Conservation (phyloP, 2,888 invertebrate genomes). For the Coelopa pilipes region DNA sequence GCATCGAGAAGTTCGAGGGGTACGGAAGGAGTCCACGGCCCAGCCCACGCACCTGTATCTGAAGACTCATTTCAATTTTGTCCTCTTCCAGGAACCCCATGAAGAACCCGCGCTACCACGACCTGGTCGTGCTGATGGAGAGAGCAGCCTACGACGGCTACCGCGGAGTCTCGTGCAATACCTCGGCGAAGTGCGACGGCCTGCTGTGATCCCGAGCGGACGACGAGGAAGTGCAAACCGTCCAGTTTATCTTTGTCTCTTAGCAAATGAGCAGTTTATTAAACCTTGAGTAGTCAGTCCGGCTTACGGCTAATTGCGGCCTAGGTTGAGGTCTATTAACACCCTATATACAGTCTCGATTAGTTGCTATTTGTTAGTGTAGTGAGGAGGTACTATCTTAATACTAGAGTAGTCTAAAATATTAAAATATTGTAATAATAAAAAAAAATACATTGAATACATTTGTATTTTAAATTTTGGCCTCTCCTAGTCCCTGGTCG, state of each 20-base stretch:
- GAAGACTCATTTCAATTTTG: neutral
- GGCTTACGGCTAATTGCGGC: neutral
- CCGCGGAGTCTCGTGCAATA: slow-evolving; percentile 71
- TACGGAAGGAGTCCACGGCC: slow-evolving; percentile 59
- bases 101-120: slow-evolving; percentile 72
- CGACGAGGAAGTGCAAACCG: too few species aligned
- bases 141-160: slow-evolving; percentile 76
- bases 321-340: neutral
- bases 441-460: too few species aligned
- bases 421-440: neutral
- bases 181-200: slow-evolving; percentile 68
- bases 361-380: slow-evolving; percentile 35
- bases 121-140: slow-evolving; percentile 73
- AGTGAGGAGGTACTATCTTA: neutral
- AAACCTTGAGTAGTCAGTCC: neutral
- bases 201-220: slow-evolving; percentile 43
- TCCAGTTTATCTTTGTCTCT: neutral
- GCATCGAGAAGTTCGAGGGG: slow-evolving; percentile 76
- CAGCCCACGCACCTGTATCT: neutral
- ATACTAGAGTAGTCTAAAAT: neutral
- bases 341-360: slow-evolving; percentile 40
- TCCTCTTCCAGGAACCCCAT: slow-evolving; percentile 49
- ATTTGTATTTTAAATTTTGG: slow-evolving; percentile 3
- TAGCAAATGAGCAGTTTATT: slow-evolving; percentile 31
- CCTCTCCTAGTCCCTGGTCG: slow-evolving; percentile 31